Conservation (phyloP, 2,888 invertebrate genomes). For the Pediacus dermestoides region DNA sequence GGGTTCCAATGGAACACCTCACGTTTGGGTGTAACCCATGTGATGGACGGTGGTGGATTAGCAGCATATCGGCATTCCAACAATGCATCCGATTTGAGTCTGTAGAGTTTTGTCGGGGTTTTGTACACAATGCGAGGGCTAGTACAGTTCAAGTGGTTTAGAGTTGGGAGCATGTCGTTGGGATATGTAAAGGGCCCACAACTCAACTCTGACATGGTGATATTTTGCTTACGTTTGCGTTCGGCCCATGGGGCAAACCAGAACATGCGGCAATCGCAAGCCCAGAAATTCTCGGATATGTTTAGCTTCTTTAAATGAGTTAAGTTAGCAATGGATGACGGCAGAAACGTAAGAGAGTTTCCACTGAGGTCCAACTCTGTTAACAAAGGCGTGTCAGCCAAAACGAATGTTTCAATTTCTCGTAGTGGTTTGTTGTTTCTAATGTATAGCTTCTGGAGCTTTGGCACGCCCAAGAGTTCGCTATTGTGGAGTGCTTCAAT, state of each 20-base stretch:
- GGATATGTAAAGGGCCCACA: conserved; percentile 63
- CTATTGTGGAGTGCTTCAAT: conserved; percentile 64
- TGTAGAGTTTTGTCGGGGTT: conserved; percentile 61
- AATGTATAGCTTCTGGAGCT: conserved; percentile 58
- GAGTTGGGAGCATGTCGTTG: conserved; percentile 66
- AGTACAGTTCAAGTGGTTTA: conserved; percentile 70
- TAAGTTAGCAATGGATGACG: conserved; percentile 64
- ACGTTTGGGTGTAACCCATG: conserved; percentile 79
- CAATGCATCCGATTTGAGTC: conserved; percentile 63
- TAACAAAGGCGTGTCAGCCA: conserved; percentile 59
- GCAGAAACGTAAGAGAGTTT: conserved; percentile 69
- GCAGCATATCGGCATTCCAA: conserved; percentile 70
- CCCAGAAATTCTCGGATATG: conserved; percentile 74
- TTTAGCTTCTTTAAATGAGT: conserved; percentile 61
- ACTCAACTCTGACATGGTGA: conserved; percentile 56
- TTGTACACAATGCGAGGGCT: conserved; percentile 59
- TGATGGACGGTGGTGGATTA: conserved; percentile 74
- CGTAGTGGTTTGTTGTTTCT: conserved; percentile 60
- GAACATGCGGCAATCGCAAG: conserved; percentile 74
- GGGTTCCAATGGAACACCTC: conserved; percentile 76
- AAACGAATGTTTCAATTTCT: conserved; percentile 61
- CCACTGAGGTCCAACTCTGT: conserved; percentile 65
- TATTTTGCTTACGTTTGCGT: conserved; percentile 51
- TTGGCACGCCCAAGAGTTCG: conserved; percentile 62
- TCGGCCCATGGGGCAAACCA: conserved; percentile 42